phyloP scores from a whole-genome alignment of 2,888 invertebrate species.

The Pardosa pseudoannulata region DNA sequence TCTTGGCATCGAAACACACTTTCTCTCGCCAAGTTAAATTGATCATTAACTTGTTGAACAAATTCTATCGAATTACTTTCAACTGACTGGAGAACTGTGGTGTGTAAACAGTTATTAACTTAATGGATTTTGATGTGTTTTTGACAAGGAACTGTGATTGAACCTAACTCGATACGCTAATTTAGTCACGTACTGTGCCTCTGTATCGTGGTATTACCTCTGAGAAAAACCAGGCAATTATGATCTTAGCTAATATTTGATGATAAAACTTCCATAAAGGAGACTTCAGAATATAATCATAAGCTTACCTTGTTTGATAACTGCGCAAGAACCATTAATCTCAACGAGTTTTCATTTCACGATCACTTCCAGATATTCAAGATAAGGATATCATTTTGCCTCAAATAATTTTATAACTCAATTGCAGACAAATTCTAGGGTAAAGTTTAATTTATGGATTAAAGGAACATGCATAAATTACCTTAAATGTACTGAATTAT shows the following conservation, averaged over 20 bases:
- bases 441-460: too few species aligned
- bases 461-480: too few species aligned
- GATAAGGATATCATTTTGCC: too few species aligned
- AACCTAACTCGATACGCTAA: background rate
- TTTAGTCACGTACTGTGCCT: slow-evolving; percentile 7
- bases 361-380: too few species aligned
- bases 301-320: background rate
- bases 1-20: slow-evolving; percentile 53
- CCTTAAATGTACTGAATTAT: too few species aligned
- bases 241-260: background rate
- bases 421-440: too few species aligned
- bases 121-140: slow-evolving; percentile 1
- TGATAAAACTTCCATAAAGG: background rate
- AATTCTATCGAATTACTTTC: slow-evolving; percentile 4
- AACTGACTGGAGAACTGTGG: background rate
- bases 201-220: background rate
- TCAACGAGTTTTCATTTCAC: too few species aligned
- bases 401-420: too few species aligned
- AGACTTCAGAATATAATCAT: background rate
- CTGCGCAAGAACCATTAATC: too few species aligned
- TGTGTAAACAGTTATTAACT: slow-evolving; percentile 9
- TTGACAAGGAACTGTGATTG: background rate
- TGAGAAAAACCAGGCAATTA: background rate
- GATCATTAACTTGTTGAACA: slow-evolving; percentile 28
- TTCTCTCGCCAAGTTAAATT: slow-evolving; percentile 31